Conservation (phyloP, 2,113 vertebrate genomes). For the Gambusia affinis region DNA sequence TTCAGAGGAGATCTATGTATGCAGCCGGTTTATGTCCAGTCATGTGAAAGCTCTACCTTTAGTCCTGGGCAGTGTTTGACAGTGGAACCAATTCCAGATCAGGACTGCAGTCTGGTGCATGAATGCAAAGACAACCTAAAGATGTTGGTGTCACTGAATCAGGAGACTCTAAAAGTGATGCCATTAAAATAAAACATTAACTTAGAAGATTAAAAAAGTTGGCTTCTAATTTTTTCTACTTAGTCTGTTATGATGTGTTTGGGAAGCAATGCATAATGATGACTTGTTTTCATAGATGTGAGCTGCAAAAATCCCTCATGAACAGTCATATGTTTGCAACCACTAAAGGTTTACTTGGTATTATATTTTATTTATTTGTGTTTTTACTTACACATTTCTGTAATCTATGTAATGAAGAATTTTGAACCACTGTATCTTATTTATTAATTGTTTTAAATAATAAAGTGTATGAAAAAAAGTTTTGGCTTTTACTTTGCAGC, state of each 20-base stretch:
- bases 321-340: conserved; percentile 12
- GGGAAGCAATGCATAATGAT: too few relatives aligned
- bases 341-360: conserved; percentile 7
- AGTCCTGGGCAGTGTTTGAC: not conserved
- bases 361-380: conserved; percentile 31
- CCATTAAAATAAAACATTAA: conserved; percentile 17
- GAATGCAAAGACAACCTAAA: conserved; percentile 86
- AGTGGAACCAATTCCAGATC: not conserved
- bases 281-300: not conserved
- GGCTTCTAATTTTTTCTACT: not conserved
- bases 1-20: conserved; percentile 8
- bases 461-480: conserved; percentile 39
- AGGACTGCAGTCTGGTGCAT: conserved; percentile 41
- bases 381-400: not conserved
- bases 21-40: not conserved
- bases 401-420: conserved; percentile 19
- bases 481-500: conserved; percentile 39
- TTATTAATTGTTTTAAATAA: conserved; percentile 20
- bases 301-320: conserved; percentile 6
- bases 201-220: not conserved
- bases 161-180: conserved; percentile 70
- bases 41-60: not conserved
- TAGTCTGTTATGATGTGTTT: not conserved
- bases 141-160: conserved; percentile 87
- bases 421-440: conserved; percentile 14